Percentiles rank a stretch among this genome's conserved stretches.
phyloP scores from a whole-genome alignment of 2,797 vertebrate species.

The Cheirogaleus major region DNA sequence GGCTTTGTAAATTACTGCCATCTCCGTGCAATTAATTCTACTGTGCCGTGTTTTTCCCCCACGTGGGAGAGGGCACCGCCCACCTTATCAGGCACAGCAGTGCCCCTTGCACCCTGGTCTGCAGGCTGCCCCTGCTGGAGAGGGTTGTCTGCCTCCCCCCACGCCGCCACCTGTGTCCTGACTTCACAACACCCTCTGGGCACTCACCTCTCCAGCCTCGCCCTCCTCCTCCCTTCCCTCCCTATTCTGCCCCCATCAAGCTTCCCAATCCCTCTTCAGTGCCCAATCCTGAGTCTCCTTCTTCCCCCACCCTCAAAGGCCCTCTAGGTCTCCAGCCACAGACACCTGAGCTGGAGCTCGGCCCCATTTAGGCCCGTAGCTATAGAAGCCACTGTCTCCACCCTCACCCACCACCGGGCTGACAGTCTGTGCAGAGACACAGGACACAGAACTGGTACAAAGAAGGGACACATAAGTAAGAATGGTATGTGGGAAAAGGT shows the following conservation, averaged over 20 bases:
- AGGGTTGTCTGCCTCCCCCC: not conserved
- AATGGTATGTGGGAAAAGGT: not conserved
- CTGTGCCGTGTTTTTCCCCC: conserved; percentile 46
- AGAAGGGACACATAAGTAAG: not conserved
- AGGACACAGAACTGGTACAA: not conserved
- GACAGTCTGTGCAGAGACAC: conserved; percentile 8
- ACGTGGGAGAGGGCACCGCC: conserved; percentile 7
- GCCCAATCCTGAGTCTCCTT: not conserved
- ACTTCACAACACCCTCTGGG: not conserved
- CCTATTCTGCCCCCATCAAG: not conserved
- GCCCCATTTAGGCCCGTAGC: no score
- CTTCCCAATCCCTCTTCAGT: not conserved
- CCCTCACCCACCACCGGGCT: not conserved
- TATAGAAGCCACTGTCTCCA: not conserved
- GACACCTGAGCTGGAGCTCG: not conserved
- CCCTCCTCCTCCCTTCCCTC: not conserved
- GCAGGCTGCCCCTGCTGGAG: not conserved
- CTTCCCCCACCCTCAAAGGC: not conserved
- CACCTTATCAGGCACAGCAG: conserved; percentile 33
- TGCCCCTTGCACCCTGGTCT: not conserved
- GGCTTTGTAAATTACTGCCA: conserved; percentile 77
- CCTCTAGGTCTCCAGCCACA: no score
- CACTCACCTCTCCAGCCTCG: not conserved
- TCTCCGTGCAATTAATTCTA: conserved; percentile 79
- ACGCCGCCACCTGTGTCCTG: not conserved